These are phyloP conservation scores for Ceratina calcarata DNA, from an alignment of 1,140 invertebrate species.

Conservation along the genomic window DNA sequence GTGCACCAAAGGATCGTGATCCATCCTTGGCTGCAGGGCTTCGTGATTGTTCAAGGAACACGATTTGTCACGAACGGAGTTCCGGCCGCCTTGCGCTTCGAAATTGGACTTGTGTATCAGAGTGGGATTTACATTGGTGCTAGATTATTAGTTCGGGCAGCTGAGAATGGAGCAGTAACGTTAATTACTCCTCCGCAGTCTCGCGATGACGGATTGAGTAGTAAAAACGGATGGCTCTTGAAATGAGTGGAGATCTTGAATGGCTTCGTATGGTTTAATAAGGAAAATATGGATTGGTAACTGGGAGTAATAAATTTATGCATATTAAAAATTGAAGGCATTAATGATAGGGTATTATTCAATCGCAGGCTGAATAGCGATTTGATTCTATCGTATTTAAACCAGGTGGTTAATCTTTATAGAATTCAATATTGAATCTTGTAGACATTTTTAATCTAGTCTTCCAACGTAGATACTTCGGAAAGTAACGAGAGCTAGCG, in stretches of 20 bases:
- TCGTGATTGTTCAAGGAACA: conserved; percentile 14
- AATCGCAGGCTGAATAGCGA: conserved; percentile 37
- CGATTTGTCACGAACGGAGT: not conserved
- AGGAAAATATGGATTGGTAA: not conserved
- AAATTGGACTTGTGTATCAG: not conserved
- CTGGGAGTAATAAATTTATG: conserved; percentile 21
- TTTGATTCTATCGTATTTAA: conserved; percentile 48
- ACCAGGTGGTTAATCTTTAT: conserved; percentile 41
- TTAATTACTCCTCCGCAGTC: not conserved
- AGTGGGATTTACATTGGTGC: conserved; percentile 4
- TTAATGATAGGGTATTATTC: conserved; percentile 53
- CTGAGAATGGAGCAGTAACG: not conserved
- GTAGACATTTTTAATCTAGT: conserved; percentile 71
- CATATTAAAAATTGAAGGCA: conserved; percentile 40
- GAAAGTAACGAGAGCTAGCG: conserved; percentile 16
- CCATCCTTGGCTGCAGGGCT: not conserved
- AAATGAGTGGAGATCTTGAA: not conserved
- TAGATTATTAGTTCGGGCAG: conserved; percentile 9
- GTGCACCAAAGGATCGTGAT: not conserved
- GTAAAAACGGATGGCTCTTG: not conserved
- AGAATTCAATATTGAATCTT: conserved; percentile 64
- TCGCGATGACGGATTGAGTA: not conserved
- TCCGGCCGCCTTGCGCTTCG: not conserved
- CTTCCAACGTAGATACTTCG: conserved; percentile 65
- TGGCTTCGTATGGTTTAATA: not conserved